Base-by-base conservation (phyloP, 2,797 vertebrate genomes). In the Poeciliopsis infans region DNA sequence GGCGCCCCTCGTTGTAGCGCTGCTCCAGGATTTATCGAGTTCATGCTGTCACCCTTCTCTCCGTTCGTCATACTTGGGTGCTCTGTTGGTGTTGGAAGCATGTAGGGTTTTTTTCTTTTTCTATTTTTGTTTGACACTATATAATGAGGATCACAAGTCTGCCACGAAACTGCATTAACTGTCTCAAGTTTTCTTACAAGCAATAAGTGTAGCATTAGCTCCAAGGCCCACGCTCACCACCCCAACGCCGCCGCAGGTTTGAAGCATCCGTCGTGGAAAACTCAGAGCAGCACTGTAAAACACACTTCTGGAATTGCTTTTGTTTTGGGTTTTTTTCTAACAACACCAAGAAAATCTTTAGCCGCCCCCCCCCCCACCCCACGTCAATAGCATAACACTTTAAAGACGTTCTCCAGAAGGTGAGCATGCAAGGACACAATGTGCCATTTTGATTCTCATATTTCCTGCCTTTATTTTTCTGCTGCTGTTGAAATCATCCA, bases 181-280 rank as follows among this genome's bases (percentile, higher is more conserved):
- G 71, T 92, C 86, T 85, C 91, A 94, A 75, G 72, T 90, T 89
- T 91, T 94, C 96, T 94, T 95, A 95, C 94, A 95, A 96, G 96
- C 97, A 96, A 97, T 97, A 97, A 96, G 97, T 97, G 97, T 97
- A 97, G 97, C 96, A 95, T 94, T 94, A 93, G 86, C 87, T 89
- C 66, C 88, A 87, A 94, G 92, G 91, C 95, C 94, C 94, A 8
- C 51, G 91, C 93, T 93, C 77, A 51, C 72, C 55, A 18, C 78
- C 77, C 80, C 33, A n/a, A 53, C 59, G 10, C 82, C 79, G 64
- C 51, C 79, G 33, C 41, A 10, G 74, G 43, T 81, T 74, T 39
- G 61, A 71, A 76, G 39, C 76, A 74, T 85, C 74, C 25, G 20
- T 80, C 78, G 43, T 80, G 57, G 74, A 74, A 77, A 72, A 66